Evolutionary conservation across 2,113 vertebrate species (phyloP).

Genomic region (Calidris pygmaea): DNA sequence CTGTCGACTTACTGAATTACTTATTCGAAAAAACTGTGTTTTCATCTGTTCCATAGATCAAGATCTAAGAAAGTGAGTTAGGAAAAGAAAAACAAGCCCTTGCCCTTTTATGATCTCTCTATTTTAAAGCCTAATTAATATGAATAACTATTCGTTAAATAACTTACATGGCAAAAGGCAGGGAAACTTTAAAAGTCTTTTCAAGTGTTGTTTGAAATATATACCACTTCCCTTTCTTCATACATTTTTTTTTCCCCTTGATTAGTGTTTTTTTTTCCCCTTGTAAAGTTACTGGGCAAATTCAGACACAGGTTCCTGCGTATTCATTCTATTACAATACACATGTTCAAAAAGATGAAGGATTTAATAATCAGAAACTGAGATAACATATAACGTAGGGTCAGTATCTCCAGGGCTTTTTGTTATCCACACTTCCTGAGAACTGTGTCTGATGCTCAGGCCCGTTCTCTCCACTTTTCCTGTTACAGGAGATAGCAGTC

Average conservation of each 20-base stretch:
- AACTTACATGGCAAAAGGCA: background rate
- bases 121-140: background rate
- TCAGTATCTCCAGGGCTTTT: background rate
- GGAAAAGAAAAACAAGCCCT: background rate
- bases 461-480: background rate
- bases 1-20: background rate
- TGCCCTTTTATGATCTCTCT: background rate
- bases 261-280: rapidly evolving
- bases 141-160: background rate
- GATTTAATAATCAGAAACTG: background rate
- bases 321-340: background rate
- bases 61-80: background rate
- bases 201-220: background rate
- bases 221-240: background rate
- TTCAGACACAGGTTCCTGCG: background rate
- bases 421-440: background rate
- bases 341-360: background rate
- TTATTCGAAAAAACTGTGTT: background rate
- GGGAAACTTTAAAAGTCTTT: background rate
- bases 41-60: background rate
- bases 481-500: background rate
- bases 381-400: background rate
- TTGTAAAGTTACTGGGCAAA: background rate
- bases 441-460: background rate
- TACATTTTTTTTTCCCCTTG: background rate